These are phyloP conservation scores for Lanistes nyassanus DNA, from an alignment of 1,140 invertebrate genomes.

Conservation along the genomic window DNA sequence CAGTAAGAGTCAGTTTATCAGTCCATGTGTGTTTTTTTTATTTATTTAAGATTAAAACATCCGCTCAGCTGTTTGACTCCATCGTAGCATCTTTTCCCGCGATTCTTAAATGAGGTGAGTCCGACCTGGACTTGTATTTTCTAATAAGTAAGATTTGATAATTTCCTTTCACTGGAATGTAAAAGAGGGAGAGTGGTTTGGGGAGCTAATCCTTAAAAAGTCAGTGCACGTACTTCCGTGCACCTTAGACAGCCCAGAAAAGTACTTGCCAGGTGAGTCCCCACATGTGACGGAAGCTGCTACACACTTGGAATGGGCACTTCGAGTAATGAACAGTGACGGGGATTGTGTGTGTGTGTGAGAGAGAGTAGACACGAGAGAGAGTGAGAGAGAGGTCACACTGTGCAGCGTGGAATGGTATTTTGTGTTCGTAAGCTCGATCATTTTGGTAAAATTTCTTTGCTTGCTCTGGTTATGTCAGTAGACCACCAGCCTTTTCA, in stretches of 20 bases:
- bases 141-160: too few relatives aligned
- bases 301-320: background rate
- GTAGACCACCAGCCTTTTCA: too few relatives aligned
- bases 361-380: constrained; percentile 3
- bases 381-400: constrained; percentile 5
- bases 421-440: background rate
- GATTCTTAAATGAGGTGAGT: too few relatives aligned
- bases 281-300: background rate
- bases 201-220: background rate
- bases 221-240: too few relatives aligned
- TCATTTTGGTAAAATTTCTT: background rate
- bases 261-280: background rate
- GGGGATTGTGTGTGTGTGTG: background rate
- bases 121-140: too few relatives aligned
- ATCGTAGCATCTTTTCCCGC: too few relatives aligned
- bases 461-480: background rate
- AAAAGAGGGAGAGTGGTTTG: background rate
- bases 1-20: background rate
- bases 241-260: too few relatives aligned
- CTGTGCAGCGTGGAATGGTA: background rate
- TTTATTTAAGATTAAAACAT: background rate
- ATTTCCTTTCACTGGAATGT: background rate
- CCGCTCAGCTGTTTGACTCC: too few relatives aligned
- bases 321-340: background rate
- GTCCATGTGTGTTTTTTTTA: background rate